These are phyloP conservation scores for Andricus quercusramuli DNA, from an alignment of 2,888 invertebrate species.

Conservation along the genomic window DNA sequence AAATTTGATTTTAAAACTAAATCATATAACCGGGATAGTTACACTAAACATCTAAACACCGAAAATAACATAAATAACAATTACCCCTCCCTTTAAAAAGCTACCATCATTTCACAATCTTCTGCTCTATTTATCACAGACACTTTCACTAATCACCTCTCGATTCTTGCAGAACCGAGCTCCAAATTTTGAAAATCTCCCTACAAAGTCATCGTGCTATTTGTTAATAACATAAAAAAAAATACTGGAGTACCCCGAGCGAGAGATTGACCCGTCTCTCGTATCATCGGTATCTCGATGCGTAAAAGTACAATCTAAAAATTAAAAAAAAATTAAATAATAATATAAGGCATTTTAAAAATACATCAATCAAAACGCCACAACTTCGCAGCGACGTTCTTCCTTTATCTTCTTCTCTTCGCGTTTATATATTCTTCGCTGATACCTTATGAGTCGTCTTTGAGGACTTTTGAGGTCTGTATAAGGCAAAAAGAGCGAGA, in stretches of 20 bases:
- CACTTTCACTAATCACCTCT: conserved; percentile 53
- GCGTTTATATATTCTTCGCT: conserved; percentile 6
- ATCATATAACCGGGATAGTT: conserved; percentile 34
- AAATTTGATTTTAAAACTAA: conserved; percentile 26
- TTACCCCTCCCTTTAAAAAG: conserved; percentile 47
- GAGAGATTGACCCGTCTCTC: conserved; percentile 71
- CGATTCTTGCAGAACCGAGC: conserved; percentile 26
- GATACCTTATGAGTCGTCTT: background rate
- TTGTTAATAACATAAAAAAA: conserved; percentile 1
- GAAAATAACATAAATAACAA: conserved; percentile 27
- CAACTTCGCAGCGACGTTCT: conserved; percentile 8
- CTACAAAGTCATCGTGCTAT: conserved; percentile 26
- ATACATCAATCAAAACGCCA: conserved; percentile 27
- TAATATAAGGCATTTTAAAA: conserved; percentile 43
- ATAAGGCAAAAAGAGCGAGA: conserved; percentile 6
- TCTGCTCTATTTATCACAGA: conserved; percentile 60
- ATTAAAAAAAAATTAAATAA: conserved; percentile 57
- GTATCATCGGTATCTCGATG: conserved; percentile 70
- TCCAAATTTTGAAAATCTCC: conserved; percentile 19
- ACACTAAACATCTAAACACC: background rate
- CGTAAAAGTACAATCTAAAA: conserved; percentile 64
- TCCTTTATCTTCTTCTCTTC: conserved; percentile 5
- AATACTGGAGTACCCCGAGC: conserved; percentile 63
- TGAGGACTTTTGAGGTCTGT: conserved; percentile 1
- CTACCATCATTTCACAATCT: conserved; percentile 48